A percentile compares a stretch with the other conserved stretches of the same genome.
Conservation (phyloP, 1,140 invertebrate genomes). For the Saxidomus purpurata region DNA sequence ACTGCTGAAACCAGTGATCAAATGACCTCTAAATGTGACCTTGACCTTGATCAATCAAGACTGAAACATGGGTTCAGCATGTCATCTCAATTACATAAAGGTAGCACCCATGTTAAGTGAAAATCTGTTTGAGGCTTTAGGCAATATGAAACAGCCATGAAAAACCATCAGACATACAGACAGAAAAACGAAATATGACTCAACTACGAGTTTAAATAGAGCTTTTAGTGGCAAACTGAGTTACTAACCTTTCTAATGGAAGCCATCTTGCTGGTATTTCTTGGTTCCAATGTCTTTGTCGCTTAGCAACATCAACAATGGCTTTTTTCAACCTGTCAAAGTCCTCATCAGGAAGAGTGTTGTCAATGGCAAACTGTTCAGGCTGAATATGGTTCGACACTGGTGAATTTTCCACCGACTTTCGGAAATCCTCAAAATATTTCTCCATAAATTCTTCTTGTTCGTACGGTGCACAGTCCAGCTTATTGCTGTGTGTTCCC, state of each 20-base stretch:
- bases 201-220: too few species aligned
- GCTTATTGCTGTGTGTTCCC: constrained; percentile 37
- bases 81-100: too few species aligned
- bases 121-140: too few species aligned
- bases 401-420: constrained; percentile 49
- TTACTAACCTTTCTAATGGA: constrained; percentile 51
- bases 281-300: constrained; percentile 61
- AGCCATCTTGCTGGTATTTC: constrained; percentile 61
- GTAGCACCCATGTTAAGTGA: too few species aligned
- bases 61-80: too few species aligned
- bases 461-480: background rate
- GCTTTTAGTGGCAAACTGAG: too few species aligned
- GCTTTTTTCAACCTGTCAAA: constrained; percentile 32
- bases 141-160: too few species aligned
- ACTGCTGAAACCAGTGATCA: too few species aligned
- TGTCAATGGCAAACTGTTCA: constrained; percentile 60
- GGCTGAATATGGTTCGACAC: constrained; percentile 49
- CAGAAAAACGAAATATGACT: too few species aligned
- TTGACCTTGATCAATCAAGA: background rate
- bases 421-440: constrained; percentile 56
- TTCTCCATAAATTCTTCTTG: background rate
- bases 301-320: constrained; percentile 58
- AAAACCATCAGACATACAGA: too few species aligned
- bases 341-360: constrained; percentile 7
- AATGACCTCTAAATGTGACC: too few species aligned